Evolutionary conservation across 2,888 invertebrate genomes (phyloP).

Genomic region (Mactromeris polynyma): DNA sequence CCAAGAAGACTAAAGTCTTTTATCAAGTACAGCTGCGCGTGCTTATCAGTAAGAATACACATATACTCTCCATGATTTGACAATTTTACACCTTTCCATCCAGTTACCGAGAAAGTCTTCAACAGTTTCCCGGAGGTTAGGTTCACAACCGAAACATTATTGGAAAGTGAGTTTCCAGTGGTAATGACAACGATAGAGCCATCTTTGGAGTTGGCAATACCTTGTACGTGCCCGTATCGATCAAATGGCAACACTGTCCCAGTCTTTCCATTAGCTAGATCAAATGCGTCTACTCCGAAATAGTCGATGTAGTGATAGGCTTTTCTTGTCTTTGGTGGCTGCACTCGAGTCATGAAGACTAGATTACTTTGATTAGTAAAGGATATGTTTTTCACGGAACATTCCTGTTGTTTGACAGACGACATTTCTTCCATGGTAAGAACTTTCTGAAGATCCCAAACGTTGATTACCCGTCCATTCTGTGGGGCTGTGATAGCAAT

Average conservation of each 20-base stretch:
- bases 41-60: conserved; percentile 46
- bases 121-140: conserved; percentile 44
- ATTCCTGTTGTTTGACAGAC: conserved; percentile 49
- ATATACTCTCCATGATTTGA: conserved; percentile 61
- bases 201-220: conserved; percentile 57
- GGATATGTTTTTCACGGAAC: conserved; percentile 57
- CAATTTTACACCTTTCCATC: conserved; percentile 56
- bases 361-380: conserved; percentile 61
- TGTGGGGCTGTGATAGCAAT: conserved; percentile 59
- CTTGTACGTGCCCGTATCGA: conserved; percentile 59
- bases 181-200: conserved; percentile 54
- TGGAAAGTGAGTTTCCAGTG: conserved; percentile 48
- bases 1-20: conserved; percentile 50
- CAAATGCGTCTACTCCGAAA: conserved; percentile 76
- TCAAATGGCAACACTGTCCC: conserved; percentile 61
- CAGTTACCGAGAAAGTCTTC: conserved; percentile 38
- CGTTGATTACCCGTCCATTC: conserved; percentile 61
- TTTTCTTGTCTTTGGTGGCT: conserved; percentile 67
- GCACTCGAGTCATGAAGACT: conserved; percentile 59
- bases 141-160: conserved; percentile 50
- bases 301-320: conserved; percentile 78
- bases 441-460: conserved; percentile 67
- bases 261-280: conserved; percentile 51
- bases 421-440: conserved; percentile 64
- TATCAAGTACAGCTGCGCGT: conserved; percentile 33